phyloP scores from a whole-genome alignment of 2,113 vertebrate species.

The Bubo bubo region DNA sequence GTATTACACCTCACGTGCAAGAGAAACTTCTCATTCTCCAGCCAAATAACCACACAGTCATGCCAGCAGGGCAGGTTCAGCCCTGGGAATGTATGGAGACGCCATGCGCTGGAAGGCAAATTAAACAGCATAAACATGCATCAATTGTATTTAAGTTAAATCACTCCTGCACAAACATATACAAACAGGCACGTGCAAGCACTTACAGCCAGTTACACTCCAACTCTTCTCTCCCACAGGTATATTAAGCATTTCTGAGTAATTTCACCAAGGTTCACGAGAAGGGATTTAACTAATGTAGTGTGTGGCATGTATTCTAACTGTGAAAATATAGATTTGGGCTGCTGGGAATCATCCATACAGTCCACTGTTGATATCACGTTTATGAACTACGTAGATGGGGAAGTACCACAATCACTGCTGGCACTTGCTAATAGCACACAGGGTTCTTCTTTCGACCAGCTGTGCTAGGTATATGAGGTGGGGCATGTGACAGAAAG shows the following conservation, averaged over 20 bases:
- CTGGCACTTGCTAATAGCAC: background rate
- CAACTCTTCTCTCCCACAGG: background rate
- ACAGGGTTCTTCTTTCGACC: background rate
- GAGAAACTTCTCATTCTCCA: background rate
- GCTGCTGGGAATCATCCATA: background rate
- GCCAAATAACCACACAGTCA: background rate
- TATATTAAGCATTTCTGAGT: background rate
- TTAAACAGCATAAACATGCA: background rate
- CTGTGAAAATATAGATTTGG: background rate
- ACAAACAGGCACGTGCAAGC: background rate
- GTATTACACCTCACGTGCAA: background rate
- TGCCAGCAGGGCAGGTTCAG: background rate
- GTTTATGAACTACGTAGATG: background rate
- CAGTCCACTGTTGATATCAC: background rate
- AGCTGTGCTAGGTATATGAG: background rate
- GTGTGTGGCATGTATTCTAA: background rate
- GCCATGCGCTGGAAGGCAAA: background rate
- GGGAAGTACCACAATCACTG: fast-evolving
- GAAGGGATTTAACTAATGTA: background rate
- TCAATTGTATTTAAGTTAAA: background rate
- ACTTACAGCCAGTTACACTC: background rate
- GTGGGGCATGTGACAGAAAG: background rate
- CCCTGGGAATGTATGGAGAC: background rate
- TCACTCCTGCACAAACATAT: background rate
- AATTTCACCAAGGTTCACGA: background rate